A percentile compares a stretch with the other conserved stretches of the same genome.
phyloP scores from a whole-genome alignment of 2,797 vertebrate genomes.

The Alfaro cultratus region DNA sequence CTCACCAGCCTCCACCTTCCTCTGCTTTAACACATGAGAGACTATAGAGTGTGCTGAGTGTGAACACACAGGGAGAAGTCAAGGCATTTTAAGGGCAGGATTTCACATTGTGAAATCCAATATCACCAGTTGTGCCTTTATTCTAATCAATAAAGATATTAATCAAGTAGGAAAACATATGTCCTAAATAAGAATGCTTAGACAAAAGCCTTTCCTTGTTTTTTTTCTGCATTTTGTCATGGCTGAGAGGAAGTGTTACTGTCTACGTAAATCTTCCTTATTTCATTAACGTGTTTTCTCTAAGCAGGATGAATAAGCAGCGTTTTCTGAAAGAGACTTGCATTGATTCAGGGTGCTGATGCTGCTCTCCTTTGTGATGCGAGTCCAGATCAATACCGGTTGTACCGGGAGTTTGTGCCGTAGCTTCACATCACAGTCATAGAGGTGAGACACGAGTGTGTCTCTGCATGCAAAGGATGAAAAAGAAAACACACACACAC shows the following conservation, averaged over 20 bases:
- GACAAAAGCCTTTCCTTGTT: background rate
- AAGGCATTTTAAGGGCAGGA: slow-evolving; percentile 44
- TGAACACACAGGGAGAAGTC: slow-evolving; percentile 26
- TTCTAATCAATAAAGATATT: slow-evolving; percentile 56
- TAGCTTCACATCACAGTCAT: slow-evolving; percentile 48
- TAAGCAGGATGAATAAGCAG: slow-evolving; percentile 11
- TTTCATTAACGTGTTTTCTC: slow-evolving; percentile 25
- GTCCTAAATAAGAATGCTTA: slow-evolving; percentile 1
- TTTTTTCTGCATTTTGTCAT: background rate
- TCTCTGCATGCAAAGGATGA: slow-evolving; percentile 5
- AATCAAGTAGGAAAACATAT: slow-evolving; percentile 32
- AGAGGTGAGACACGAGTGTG: slow-evolving; percentile 35
- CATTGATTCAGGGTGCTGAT: slow-evolving; percentile 75
- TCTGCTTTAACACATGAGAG: slow-evolving; percentile 27
- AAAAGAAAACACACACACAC: background rate
- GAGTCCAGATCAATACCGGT: slow-evolving; percentile 73
- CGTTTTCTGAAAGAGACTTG: slow-evolving; percentile 49
- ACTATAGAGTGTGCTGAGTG: slow-evolving; percentile 11
- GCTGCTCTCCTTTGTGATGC: slow-evolving; percentile 67
- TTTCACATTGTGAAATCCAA: slow-evolving; percentile 68
- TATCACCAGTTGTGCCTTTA: slow-evolving; percentile 42
- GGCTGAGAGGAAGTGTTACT: background rate
- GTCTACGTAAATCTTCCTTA: slow-evolving; percentile 2
- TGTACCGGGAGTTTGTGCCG: slow-evolving; percentile 56
- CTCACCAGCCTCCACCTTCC: slow-evolving; percentile 50